A percentile compares a stretch with the other conserved stretches of the same genome.
Conservation (phyloP, 2,113 vertebrate species). For the Stegostoma tigrinum region DNA sequence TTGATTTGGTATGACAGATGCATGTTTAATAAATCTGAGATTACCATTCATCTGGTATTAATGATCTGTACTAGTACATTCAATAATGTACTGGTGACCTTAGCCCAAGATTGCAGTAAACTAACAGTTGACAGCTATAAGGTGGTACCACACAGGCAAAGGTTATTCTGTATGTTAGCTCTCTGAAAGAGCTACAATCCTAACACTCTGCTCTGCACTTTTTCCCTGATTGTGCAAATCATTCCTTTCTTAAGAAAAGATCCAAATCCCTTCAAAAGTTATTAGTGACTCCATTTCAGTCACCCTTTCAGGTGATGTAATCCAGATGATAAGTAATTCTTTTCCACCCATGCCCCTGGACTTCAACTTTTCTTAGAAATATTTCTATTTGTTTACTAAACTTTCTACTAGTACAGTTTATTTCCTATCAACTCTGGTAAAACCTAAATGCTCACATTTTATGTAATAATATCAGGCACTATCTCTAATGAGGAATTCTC, state of each 20-base stretch:
- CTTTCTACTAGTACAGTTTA: background rate
- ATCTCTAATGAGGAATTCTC: background rate
- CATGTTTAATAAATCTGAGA: constrained; percentile 23
- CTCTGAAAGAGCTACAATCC: background rate
- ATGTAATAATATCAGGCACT: no score
- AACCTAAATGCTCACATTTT: background rate
- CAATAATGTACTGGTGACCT: background rate
- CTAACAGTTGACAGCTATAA: background rate
- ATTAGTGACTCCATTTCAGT: background rate
- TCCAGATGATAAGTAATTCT: background rate
- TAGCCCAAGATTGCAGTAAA: background rate
- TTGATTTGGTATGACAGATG: constrained; percentile 78
- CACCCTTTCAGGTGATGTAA: background rate
- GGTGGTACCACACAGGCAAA: background rate
- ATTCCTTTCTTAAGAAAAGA: background rate
- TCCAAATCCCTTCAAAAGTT: background rate
- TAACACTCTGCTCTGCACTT: background rate
- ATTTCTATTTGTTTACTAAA: background rate
- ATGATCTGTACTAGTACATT: background rate
- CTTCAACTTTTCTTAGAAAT: background rate
- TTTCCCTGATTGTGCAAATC: background rate
- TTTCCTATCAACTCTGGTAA: background rate
- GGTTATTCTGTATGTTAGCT: background rate
- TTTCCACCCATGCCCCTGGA: background rate
- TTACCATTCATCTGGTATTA: background rate